Evolutionary conservation across 92 coral and sea anemone species (phyloP), one percentile per base, ranked within the genome.

Genomic region (Desmophyllum pertusum): DNA sequence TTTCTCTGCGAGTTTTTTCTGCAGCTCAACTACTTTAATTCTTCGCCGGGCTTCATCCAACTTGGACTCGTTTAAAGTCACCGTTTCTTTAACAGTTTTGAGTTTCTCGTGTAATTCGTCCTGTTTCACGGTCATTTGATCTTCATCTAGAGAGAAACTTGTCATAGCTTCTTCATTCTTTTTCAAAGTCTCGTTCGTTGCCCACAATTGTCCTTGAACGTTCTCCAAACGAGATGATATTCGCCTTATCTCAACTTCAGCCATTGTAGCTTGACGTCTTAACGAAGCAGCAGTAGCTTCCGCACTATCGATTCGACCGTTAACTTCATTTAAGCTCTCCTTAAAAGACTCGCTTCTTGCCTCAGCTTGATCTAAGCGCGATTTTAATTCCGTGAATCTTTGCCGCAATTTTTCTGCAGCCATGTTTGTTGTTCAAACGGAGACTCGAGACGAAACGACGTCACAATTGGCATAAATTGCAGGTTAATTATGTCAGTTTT

Each of bases 1-100:
- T 72, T 82, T 82, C 46, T 71, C 79, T 2, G 79, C 79, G 57
- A 82, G 79, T 57, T 82, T 82, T 57, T 82, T 82, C 79, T 82
- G 79, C 46, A 82, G 53, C 50, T 82, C 86, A 29, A 82, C 79
- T 45, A 46, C 42, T 61, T 82, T 82, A 21, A 82, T 82, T 27
- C 79, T 57, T 19, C 77, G 41, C 27, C 27, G 39, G 21, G 86
- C 79, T 19, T 82, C 86, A 1, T 53, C 38, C 64, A 82, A 43
- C 53, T 70, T 82, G 27, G 86, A 70, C 17, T 71, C 79, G 52
- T 82, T 82, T 1, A 15, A 29, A 0, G 59, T 19, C 68, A 82
- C 79, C 6, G 79, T 52, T 53, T 82, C 59, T 82, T 82, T 82
- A 10, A 82, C 77, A 40, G 37, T 73, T 23, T 72, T 62, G 17